A percentile compares a stretch with the other conserved stretches of the same genome.
phyloP scores from a whole-genome alignment of 1,140 invertebrate genomes.

The Telenomus remus region DNA sequence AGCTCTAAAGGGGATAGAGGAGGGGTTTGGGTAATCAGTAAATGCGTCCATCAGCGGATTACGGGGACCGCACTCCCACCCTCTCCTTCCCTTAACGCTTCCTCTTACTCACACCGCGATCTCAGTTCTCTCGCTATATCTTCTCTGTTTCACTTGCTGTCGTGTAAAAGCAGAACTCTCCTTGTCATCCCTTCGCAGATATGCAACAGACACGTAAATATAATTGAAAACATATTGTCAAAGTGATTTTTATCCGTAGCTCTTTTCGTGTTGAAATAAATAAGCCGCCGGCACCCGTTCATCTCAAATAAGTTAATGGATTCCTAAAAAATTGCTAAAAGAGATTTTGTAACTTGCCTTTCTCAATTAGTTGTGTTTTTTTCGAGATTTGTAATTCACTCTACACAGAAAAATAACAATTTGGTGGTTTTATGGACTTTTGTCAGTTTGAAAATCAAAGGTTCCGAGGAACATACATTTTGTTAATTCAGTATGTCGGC shows the following conservation, averaged over 20 bases:
- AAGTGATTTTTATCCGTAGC: constrained; percentile 9
- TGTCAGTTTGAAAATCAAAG: not conserved
- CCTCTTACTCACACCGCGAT: constrained; percentile 52
- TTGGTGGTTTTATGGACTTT: too few species aligned
- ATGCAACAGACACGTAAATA: constrained; percentile 38
- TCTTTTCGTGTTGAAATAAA: not conserved
- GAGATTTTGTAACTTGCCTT: too few species aligned
- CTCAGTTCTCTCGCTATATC: constrained; percentile 49
- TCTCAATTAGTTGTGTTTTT: too few species aligned
- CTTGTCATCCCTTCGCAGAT: constrained; percentile 1
- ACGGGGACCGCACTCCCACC: constrained; percentile 59
- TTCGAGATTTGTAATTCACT: too few species aligned
- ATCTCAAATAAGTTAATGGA: too few species aligned
- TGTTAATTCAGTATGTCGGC: not conserved
- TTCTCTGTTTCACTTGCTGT: constrained; percentile 49
- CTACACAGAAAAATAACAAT: too few species aligned
- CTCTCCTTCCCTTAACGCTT: constrained; percentile 18
- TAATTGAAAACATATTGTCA: constrained; percentile 18
- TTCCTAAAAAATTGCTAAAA: too few species aligned
- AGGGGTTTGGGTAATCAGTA: constrained; percentile 66
- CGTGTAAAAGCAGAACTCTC: constrained; percentile 37
- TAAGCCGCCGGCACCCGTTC: not conserved
- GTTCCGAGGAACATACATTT: not conserved
- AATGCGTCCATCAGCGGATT: constrained; percentile 69
- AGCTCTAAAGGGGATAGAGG: constrained; percentile 59